These are phyloP conservation scores for Stenchaetothrips biformis DNA, from an alignment of 2,888 invertebrate species.

Conservation along the genomic window DNA sequence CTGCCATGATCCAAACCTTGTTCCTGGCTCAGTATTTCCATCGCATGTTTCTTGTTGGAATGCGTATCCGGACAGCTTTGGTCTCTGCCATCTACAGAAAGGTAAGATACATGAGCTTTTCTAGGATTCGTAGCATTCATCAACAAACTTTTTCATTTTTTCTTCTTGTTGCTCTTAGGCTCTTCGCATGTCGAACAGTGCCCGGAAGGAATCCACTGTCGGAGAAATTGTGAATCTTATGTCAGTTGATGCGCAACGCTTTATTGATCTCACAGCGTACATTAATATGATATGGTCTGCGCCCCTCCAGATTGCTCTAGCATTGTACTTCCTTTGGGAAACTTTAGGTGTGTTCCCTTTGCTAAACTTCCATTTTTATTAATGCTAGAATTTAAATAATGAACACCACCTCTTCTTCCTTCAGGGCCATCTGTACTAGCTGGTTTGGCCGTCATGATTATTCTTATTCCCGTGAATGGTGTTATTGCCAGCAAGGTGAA, in stretches of 20 bases:
- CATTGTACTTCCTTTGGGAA: conserved; percentile 51
- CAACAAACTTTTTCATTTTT: not conserved
- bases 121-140: not conserved
- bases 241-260: conserved; percentile 50
- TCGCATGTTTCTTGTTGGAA: conserved; percentile 51
- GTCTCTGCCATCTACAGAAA: conserved; percentile 55
- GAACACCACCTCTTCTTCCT: conserved; percentile 36
- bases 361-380: not conserved
- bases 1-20: conserved; percentile 51
- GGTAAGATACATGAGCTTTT: conserved; percentile 32
- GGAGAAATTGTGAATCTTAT: conserved; percentile 53
- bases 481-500: conserved; percentile 48
- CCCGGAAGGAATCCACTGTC: conserved; percentile 47
- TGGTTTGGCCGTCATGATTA: conserved; percentile 51
- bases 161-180: conserved; percentile 38
- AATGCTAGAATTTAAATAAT: not conserved
- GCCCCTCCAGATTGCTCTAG: conserved; percentile 53
- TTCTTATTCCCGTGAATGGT: conserved; percentile 54
- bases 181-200: conserved; percentile 44
- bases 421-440: conserved; percentile 56
- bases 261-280: conserved; percentile 47
- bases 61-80: conserved; percentile 52
- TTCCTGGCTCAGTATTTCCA: conserved; percentile 55
- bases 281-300: conserved; percentile 50
- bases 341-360: conserved; percentile 41